Evolutionary conservation across 1,140 invertebrate genomes (phyloP).

Genomic region (Pseudachorutes palmiensis): DNA sequence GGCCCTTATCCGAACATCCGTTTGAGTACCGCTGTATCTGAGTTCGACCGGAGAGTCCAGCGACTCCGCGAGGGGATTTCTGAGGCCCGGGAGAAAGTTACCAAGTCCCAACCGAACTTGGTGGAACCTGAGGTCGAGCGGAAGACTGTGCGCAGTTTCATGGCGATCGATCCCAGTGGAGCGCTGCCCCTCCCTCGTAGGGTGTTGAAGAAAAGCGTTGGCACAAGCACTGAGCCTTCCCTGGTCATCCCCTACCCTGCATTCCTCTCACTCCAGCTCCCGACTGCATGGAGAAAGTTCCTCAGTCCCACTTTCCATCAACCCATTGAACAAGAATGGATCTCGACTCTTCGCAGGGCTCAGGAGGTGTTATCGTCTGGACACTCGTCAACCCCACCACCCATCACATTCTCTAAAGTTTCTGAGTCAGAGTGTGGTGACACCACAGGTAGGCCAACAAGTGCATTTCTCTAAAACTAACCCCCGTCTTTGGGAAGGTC

Average conservation of each 20-base stretch:
- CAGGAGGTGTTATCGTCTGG: constrained; percentile 12
- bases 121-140: constrained; percentile 15
- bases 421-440: constrained; percentile 31
- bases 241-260: neutral
- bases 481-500: neutral
- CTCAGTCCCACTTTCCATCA: constrained; percentile 9
- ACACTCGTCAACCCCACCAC: neutral
- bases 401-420: constrained; percentile 1
- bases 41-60: neutral
- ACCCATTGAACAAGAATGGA: constrained; percentile 24
- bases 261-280: neutral
- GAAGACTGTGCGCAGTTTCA: constrained; percentile 30
- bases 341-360: constrained; percentile 6
- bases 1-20: neutral
- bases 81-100: neutral
- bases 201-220: neutral
- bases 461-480: constrained; percentile 16
- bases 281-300: neutral
- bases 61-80: neutral
- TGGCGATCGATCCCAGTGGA: constrained; percentile 21
- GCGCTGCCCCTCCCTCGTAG: constrained; percentile 12
- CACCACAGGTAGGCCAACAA: neutral
- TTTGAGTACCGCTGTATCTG: neutral
- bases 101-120: neutral
- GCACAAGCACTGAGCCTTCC: neutral